Percentiles rank a stretch among this genome's conserved stretches.
Conservation (phyloP, 2,888 invertebrate genomes). For the Epistrophella euchroma region DNA sequence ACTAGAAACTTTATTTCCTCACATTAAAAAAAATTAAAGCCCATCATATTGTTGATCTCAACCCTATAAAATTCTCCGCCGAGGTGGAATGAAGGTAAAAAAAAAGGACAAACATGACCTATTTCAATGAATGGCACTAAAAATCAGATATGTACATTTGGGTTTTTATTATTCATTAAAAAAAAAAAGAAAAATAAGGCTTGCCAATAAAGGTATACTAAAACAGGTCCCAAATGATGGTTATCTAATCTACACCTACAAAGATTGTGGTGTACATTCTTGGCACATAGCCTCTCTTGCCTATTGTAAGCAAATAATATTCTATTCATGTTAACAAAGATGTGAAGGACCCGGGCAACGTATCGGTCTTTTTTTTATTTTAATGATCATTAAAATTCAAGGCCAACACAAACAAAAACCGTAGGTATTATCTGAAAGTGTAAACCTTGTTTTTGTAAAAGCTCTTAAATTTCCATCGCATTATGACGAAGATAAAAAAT, state of each 20-base stretch:
- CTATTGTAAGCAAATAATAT: constrained; percentile 26
- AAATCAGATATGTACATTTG: constrained; percentile 16
- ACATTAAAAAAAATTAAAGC: too few species aligned
- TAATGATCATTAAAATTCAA: constrained; percentile 10
- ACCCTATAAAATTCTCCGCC: neutral
- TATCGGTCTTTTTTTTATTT: neutral
- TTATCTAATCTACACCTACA: constrained; percentile 1
- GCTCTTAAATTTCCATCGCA: constrained; percentile 1
- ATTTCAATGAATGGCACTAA: neutral
- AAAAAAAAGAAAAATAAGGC: neutral
- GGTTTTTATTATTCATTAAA: neutral
- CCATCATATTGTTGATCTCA: neutral
- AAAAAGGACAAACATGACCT: neutral
- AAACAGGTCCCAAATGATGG: neutral
- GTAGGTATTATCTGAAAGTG: neutral
- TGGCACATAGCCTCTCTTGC: constrained; percentile 5
- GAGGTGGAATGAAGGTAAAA: neutral
- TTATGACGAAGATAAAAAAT: constrained; percentile 46
- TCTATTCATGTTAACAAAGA: constrained; percentile 18
- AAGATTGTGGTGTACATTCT: constrained; percentile 7
- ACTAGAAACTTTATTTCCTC: too few species aligned
- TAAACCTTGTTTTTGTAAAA: neutral
- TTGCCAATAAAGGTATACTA: constrained; percentile 22
- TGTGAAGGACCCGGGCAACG: neutral
- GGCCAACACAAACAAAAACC: constrained; percentile 3